phyloP scores from a whole-genome alignment of 2,888 invertebrate species.

The Parnassius glacialis region DNA sequence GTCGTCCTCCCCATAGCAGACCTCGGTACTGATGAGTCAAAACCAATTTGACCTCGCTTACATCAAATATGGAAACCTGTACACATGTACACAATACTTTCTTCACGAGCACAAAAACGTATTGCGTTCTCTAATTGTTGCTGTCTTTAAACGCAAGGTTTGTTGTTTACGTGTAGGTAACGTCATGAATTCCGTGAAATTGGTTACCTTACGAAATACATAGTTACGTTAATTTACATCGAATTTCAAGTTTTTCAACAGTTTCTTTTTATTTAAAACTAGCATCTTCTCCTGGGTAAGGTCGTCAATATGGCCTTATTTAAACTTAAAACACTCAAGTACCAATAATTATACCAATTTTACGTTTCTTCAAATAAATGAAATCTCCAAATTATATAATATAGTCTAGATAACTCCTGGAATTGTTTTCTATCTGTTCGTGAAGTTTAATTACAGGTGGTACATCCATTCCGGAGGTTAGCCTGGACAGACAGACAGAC shows the following conservation, averaged over 20 bases:
- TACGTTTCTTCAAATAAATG: background rate
- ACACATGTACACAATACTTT: conserved; percentile 36
- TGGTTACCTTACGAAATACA: background rate
- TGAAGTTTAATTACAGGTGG: too few species aligned
- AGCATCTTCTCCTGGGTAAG: background rate
- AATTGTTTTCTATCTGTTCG: too few species aligned
- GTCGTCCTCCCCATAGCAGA: conserved; percentile 42
- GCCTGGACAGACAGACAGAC: too few species aligned
- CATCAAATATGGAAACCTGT: conserved; percentile 40
- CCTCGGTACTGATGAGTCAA: conserved; percentile 46
- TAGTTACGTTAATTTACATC: too few species aligned
- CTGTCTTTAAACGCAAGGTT: conserved; percentile 39
- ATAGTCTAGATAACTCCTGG: too few species aligned
- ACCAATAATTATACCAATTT: too few species aligned
- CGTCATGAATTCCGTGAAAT: conserved; percentile 29
- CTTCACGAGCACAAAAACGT: conserved; percentile 32
- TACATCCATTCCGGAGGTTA: too few species aligned
- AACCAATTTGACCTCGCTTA: conserved; percentile 35
- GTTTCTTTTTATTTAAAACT: background rate
- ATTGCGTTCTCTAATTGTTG: conserved; percentile 26
- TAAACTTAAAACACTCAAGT: too few species aligned
- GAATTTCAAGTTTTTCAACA: background rate
- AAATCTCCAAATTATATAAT: too few species aligned
- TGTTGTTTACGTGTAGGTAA: too few species aligned
- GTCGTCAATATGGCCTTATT: too few species aligned